phyloP scores from a whole-genome alignment of 2,113 vertebrate genomes.

The Peromyscus maniculatus region DNA sequence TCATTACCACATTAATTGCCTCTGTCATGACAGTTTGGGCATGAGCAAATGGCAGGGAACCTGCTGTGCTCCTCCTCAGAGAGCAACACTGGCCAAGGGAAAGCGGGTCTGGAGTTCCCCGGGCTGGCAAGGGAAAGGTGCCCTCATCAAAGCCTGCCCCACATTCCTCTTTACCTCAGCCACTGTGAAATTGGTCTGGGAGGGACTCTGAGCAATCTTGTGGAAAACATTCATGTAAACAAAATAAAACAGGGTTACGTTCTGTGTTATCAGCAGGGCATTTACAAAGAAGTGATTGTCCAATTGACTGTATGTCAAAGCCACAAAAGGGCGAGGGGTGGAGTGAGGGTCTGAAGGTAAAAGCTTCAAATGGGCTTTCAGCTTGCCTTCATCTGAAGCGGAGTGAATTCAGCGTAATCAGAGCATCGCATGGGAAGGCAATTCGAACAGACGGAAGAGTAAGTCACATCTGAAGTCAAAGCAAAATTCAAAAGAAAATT shows the following conservation, averaged over 20 bases:
- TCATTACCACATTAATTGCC: conserved; percentile 91
- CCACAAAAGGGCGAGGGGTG: conserved; percentile 57
- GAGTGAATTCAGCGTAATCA: conserved; percentile 48
- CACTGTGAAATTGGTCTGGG: background rate
- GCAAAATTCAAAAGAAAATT: conserved; percentile 61
- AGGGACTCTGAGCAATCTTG: background rate
- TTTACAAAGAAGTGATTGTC: conserved; percentile 71
- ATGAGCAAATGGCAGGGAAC: conserved; percentile 87
- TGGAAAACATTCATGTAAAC: conserved; percentile 48
- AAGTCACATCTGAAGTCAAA: conserved; percentile 66
- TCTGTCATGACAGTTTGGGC: conserved; percentile 90
- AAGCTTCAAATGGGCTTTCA: conserved; percentile 78
- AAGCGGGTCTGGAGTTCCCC: conserved; percentile 84
- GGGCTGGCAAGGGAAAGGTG: conserved; percentile 76
- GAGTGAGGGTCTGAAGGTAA: conserved; percentile 39
- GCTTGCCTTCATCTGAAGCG: conserved; percentile 27
- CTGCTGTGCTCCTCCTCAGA: conserved; percentile 85
- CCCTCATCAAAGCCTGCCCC: conserved; percentile 78
- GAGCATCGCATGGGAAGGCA: conserved; percentile 32
- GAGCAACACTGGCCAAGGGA: conserved; percentile 85
- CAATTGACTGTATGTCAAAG: conserved; percentile 76
- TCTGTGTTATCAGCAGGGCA: conserved; percentile 74
- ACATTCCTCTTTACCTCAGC: conserved; percentile 52
- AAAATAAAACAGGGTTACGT: conserved; percentile 64
- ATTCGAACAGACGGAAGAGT: conserved; percentile 47